These are phyloP conservation scores for Wiebesia pumilae DNA, from an alignment of 1,140 invertebrate species.

Conservation along the genomic window DNA sequence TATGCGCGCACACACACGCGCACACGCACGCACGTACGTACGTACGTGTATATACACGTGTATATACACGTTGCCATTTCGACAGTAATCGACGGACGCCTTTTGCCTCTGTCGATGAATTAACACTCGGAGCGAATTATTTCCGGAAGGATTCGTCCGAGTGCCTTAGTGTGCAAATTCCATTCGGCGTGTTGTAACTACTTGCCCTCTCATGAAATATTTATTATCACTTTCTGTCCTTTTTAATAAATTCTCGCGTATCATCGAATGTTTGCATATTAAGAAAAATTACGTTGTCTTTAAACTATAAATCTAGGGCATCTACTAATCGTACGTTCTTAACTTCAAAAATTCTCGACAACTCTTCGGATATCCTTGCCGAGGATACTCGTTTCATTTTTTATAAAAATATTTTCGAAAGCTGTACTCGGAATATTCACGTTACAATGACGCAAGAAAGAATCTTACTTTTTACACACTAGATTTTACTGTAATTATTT, in stretches of 20 bases:
- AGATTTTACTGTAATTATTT: too few species aligned
- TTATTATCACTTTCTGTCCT: background rate
- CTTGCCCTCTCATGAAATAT: conserved; percentile 27
- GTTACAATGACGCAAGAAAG: too few species aligned
- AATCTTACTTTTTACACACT: too few species aligned
- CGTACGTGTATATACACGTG: background rate
- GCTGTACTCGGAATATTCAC: too few species aligned
- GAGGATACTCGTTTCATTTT: too few species aligned
- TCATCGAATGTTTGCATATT: background rate
- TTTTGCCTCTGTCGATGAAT: conserved; percentile 66
- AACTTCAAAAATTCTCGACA: too few species aligned
- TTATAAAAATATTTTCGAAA: too few species aligned
- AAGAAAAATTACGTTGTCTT: background rate
- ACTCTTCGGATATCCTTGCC: too few species aligned
- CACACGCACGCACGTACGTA: background rate
- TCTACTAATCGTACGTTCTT: too few species aligned
- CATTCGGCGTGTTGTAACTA: conserved; percentile 45
- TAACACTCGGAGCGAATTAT: conserved; percentile 24
- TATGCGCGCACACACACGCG: too few species aligned
- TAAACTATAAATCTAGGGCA: background rate
- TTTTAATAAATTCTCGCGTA: conserved; percentile 9
- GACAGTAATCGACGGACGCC: conserved; percentile 58
- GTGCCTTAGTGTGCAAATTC: conserved; percentile 37
- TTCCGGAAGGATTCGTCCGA: background rate
- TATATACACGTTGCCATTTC: conserved; percentile 8